These are phyloP conservation scores for Augochlorella aurata DNA, from an alignment of 2,888 invertebrate species.

Conservation along the genomic window DNA sequence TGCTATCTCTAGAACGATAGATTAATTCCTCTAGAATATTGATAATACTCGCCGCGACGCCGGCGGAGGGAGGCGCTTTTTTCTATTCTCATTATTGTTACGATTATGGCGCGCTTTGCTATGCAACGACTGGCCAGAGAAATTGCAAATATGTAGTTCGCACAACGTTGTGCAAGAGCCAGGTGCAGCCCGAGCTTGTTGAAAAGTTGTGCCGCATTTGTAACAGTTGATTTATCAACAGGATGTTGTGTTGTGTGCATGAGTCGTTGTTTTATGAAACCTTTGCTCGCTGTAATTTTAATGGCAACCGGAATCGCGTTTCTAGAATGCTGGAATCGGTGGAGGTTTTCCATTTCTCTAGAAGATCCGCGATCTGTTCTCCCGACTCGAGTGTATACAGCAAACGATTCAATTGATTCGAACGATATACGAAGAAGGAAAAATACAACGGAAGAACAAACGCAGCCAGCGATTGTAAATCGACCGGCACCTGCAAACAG, in stretches of 20 bases:
- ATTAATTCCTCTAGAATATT: neutral
- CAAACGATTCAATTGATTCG: neutral
- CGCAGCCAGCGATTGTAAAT: neutral
- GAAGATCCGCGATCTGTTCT: too few species aligned
- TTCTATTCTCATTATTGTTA: neutral
- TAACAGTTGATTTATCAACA: neutral
- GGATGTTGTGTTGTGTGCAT: neutral
- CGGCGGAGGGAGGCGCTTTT: neutral
- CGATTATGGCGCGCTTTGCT: neutral
- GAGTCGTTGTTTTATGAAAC: neutral
- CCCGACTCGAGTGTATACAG: too few species aligned
- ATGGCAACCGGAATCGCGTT: too few species aligned
- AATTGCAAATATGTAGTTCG: neutral
- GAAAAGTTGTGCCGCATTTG: neutral
- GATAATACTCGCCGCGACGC: neutral
- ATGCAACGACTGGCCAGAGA: neutral
- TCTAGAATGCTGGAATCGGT: too few species aligned
- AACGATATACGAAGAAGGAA: neutral
- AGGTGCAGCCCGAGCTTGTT: neutral
- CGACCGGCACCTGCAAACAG: neutral
- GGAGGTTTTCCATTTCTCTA: too few species aligned
- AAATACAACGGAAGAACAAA: neutral
- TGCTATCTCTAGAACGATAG: neutral
- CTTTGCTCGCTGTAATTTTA: neutral
- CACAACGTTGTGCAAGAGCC: neutral